A percentile compares a stretch with the other conserved stretches of the same genome.
phyloP scores from a whole-genome alignment of 2,888 invertebrate species.

The Cryptocephalus moraei region DNA sequence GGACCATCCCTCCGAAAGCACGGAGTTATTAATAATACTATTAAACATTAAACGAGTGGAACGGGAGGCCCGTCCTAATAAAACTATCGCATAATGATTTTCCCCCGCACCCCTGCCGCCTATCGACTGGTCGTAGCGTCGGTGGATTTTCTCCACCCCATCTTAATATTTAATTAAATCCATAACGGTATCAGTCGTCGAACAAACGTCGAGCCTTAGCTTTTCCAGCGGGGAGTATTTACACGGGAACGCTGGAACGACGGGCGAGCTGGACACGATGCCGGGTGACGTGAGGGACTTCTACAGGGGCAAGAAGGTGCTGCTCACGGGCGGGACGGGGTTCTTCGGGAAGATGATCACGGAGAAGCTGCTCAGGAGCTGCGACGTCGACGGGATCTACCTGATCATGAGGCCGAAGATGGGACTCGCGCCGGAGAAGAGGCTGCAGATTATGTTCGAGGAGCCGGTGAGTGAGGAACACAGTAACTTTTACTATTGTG shows the following conservation, averaged over 20 bases:
- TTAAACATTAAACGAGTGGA: no score
- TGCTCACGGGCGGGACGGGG: constrained; percentile 31
- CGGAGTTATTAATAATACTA: no score
- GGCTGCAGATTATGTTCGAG: constrained; percentile 45
- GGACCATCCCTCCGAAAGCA: no score
- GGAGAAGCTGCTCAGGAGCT: constrained; percentile 26
- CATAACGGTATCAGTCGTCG: constrained; percentile 15
- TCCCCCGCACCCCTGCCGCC: no score
- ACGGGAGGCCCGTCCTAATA: no score
- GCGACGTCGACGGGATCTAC: constrained; percentile 23
- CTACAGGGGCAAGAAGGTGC: constrained; percentile 24
- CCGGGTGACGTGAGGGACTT: constrained; percentile 21
- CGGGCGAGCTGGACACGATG: constrained; percentile 5
- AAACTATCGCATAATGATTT: no score
- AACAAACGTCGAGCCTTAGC: neutral
- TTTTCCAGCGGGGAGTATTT: neutral
- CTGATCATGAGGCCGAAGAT: constrained; percentile 26
- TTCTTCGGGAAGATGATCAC: constrained; percentile 29
- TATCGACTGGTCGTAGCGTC: neutral
- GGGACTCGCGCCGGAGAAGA: constrained; percentile 18
- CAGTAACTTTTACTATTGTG: neutral
- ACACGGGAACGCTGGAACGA: neutral
- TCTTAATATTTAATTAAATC: constrained; percentile 23
- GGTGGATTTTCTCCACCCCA: neutral
- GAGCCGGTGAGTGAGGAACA: constrained; percentile 42